Evolutionary conservation across 1,140 invertebrate species (phyloP), one percentile per base, ranked within the genome.

Genomic region (Brachionus calyciflorus): DNA sequence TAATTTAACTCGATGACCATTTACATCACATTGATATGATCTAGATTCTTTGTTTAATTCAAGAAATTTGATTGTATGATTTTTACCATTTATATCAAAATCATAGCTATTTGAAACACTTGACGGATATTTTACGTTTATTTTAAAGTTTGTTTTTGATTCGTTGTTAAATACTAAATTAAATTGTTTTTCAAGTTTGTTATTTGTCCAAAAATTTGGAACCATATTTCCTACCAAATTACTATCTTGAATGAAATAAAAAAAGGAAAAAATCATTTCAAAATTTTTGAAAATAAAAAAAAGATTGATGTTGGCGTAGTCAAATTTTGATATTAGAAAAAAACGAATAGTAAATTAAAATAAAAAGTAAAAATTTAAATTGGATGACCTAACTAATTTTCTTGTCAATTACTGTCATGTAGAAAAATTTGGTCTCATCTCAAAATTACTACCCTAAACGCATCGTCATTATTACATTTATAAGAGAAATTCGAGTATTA

Each of bases 1-100:
- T 24, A 73, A 41, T 28, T 73, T 73, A 37, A 49, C 33, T 73
- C 69, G 19, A 73, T 73, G 69, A 33, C 69, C 69, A 17, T 73
- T 37, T 21, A 73, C 46, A 37, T 73, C 69, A 41, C 69, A 73
- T 51, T 73, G 46, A 40, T 51, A 73, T 17, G 48, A 49, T 14
- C 60, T 21, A 10, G 60, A 21, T 55, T 53, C 5, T 37, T 26
- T 73, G n/a, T 73, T 46, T 7, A 73, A 55, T 24, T 37, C 51
- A 51, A 19, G 33, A 17, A 73, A 33, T 51, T 49, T 73, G 4
- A 73, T 46, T 7, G 14, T 0, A 73, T 73, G 46, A 49, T 5
- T 41, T 55, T 30, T 48, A 4, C 28, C 69, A 51, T 73, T 73
- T 19, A 73, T 37, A 33, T 28, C 19, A 24, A 55, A 49, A 2